Percentiles rank a stretch among this genome's conserved stretches.
Evolutionary conservation across 2,888 invertebrate species (phyloP).

Genomic region (Leptopilina myrica): DNA sequence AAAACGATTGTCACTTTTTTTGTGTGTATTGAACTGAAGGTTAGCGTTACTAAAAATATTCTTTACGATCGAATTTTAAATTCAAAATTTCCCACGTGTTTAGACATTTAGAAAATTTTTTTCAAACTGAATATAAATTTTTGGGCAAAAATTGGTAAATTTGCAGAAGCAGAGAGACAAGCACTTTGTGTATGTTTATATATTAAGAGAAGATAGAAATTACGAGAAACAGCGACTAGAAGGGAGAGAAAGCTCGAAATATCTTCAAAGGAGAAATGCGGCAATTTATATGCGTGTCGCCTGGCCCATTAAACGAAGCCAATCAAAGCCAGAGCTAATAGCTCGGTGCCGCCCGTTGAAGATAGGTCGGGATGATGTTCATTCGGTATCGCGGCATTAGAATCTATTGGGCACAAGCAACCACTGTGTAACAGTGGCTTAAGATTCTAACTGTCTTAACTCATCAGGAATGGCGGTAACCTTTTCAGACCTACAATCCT

Average conservation of each 20-base stretch:
- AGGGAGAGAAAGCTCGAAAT: slow-evolving; percentile 66
- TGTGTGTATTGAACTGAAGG: not conserved
- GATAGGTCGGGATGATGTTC: slow-evolving; percentile 67
- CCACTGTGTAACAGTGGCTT: slow-evolving; percentile 66
- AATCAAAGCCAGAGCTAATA: slow-evolving; percentile 75
- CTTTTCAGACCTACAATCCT: slow-evolving; percentile 73
- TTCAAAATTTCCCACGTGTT: too few relatives aligned
- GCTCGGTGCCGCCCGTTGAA: slow-evolving; percentile 63
- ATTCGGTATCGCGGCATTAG: slow-evolving; percentile 71
- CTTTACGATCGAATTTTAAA: too few relatives aligned
- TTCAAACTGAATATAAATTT: too few relatives aligned
- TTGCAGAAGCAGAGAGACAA: too few relatives aligned
- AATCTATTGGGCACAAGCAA: slow-evolving; percentile 73
- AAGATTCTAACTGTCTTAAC: slow-evolving; percentile 57
- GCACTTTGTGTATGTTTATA: too few relatives aligned
- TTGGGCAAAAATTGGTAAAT: too few relatives aligned
- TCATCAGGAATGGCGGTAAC: slow-evolving; percentile 60
- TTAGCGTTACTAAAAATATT: not conserved
- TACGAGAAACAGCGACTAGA: slow-evolving; percentile 54
- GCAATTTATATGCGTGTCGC: slow-evolving; percentile 75
- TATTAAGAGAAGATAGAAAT: slow-evolving; percentile 43
- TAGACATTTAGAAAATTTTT: too few relatives aligned
- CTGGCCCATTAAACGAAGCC: slow-evolving; percentile 74
- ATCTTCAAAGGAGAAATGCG: slow-evolving; percentile 72
- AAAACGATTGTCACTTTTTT: too few relatives aligned